Evolutionary conservation across 2,113 vertebrate species (phyloP).

Genomic region (Pantherophis guttatus): DNA sequence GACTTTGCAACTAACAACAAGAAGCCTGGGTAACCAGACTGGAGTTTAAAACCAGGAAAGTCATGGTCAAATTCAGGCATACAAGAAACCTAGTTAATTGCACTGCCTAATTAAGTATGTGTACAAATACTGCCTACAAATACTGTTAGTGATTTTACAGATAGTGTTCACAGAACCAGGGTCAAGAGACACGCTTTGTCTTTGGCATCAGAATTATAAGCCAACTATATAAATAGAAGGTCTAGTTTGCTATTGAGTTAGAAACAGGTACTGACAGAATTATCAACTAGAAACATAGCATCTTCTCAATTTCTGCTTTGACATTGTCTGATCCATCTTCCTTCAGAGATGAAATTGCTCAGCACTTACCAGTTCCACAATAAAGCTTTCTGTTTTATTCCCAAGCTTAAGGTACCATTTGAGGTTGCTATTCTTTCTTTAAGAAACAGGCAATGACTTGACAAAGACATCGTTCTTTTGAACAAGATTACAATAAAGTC

Average conservation of each 20-base stretch:
- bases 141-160: not conserved
- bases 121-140: not conserved
- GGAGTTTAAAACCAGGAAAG: not conserved
- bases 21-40: not conserved
- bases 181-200: not conserved
- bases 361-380: constrained; percentile 26
- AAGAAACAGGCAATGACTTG: constrained; percentile 51
- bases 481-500: constrained; percentile 41
- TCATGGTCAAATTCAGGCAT: not conserved
- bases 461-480: constrained; percentile 48
- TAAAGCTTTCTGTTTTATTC: constrained; percentile 24
- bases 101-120: not conserved
- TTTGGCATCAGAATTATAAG: not conserved
- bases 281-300: not conserved
- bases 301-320: constrained; percentile 11
- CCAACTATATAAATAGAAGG: not conserved
- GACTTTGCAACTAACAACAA: not conserved
- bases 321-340: constrained; percentile 17
- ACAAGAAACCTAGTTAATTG: not conserved
- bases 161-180: not conserved
- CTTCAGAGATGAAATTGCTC: constrained; percentile 28
- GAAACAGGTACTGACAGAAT: not conserved
- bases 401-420: constrained; percentile 32
- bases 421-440: constrained; percentile 49
- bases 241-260: not conserved